Evolutionary conservation across 2,113 vertebrate species (phyloP), one percentile per base, ranked within the genome.

Genomic region (Atherinomorus stipes): DNA sequence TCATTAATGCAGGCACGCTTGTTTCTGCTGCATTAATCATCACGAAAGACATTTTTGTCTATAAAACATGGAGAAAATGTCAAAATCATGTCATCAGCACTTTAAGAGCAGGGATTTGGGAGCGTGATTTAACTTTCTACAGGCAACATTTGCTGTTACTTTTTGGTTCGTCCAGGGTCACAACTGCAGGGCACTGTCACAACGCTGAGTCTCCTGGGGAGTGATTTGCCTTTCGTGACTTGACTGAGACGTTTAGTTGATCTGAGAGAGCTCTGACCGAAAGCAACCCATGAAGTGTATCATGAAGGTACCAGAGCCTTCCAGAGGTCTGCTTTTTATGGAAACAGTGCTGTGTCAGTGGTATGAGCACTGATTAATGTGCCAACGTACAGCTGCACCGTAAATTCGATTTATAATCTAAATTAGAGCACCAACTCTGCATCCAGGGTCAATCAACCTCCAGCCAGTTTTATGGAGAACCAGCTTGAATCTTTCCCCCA

Each of bases 131-230:
- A 34, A 10, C 13, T 25, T 60, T 31, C 4, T 23, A 13, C 67
- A 58, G 19, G 38, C 12, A 54, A 11, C n/a, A 42, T 25, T 26
- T 59, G 23, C 28, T 51, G 25, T 10, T 52, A 19, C 23, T 54
- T 63, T 54, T 25, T 42, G 53, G 62, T 74, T 79, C 12, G 8
- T 71, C 63, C 68, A 64, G 37, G 50, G 47, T 31, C 69, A 71
- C 60, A 51, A 26, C 64, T 76, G 44, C 64, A 51, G 68, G 73
- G 60, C 62, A 37, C 52, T 59, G 85, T 85, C 69, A 74, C 28
- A 71, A 53, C 26, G 64, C 50, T 15, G 44, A 64, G 64, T 64
- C 34, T 71, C 69, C 67, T 19, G 60, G 44, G 23, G 78, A 56
- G 80, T 70, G 54, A 84, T 76, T 44, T 62, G 62, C 22, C 54